Evolutionary conservation across 1,140 invertebrate species (phyloP), one percentile per base, ranked within the genome.

Genomic region (Onthophagus taurus): DNA sequence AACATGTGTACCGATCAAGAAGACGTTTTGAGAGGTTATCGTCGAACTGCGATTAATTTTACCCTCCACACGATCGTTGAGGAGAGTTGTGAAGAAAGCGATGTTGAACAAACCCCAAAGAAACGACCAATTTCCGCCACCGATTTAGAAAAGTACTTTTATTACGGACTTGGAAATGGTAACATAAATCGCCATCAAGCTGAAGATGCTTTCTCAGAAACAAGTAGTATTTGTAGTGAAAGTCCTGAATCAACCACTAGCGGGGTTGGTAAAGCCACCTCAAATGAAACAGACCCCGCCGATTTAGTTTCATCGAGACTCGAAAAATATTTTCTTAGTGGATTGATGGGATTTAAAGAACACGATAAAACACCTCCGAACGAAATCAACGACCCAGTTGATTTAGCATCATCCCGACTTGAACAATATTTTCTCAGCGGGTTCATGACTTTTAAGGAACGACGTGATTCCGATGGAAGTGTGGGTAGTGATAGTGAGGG

Each of bases 61-160:
- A 91, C 88, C 0, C 66, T 95, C 36, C 89, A 93, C 53, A 95
- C 90, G 0, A 95, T 95, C 51, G 80, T 91, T 1, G 90, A 95
- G 68, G 90, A 94, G 63, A 90, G 86, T 47, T 92, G 89, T 59
- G 89, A 93, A 64, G 89, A 94, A 62, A 91, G 80, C 60, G 85
- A 85, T 64, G 77, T 80, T 31, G 84, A 84, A 56, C 72, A 71
- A 29, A 72, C 64, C 44, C 71, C 58, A 21, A 77, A 76, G 49
- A 69, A 64, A 24, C 67, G 77, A 38, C 79, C 80, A 13, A 71
- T 76, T 20, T 84, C 80, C 1, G 77, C 84, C 0, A 89, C 88
- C 0, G 85, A 90, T 54, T 59, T 94, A 42, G 89, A 93, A 61
- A 90, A 90, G 60, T 93, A 94, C 61, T 94, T 91, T 67, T 89